phyloP scores from a whole-genome alignment of 2,797 vertebrate genomes.

The Tamandua tetradactyla region DNA sequence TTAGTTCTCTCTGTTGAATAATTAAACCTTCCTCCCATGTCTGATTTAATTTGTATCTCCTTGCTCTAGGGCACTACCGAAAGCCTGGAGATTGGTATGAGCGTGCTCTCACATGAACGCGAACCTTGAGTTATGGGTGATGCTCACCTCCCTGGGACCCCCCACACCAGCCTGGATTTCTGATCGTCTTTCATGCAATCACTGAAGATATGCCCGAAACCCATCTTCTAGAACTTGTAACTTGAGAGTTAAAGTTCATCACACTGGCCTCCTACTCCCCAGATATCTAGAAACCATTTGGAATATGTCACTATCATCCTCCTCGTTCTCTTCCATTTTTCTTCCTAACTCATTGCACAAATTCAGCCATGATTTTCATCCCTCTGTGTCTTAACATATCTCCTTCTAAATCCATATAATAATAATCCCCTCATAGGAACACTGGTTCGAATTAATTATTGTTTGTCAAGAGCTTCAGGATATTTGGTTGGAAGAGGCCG shows the following conservation, averaged over 20 bases:
- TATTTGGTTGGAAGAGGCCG: neutral
- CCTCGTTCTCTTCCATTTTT: neutral
- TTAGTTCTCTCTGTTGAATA: neutral
- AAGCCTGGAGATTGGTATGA: neutral
- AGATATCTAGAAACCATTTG: neutral
- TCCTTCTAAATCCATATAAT: conserved; percentile 1
- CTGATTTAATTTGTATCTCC: neutral
- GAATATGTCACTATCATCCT: neutral
- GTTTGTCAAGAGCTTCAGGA: conserved; percentile 22
- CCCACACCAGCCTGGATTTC: neutral
- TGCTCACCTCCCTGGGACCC: neutral
- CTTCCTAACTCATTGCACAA: neutral
- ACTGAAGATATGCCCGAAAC: neutral
- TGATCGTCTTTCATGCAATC: neutral
- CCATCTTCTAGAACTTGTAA: neutral
- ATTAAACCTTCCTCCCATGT: neutral
- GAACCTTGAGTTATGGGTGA: neutral
- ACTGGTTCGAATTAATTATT: conserved; percentile 39
- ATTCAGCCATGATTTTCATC: conserved; percentile 28
- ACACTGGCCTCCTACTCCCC: neutral
- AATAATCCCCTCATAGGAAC: neutral
- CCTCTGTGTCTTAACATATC: neutral
- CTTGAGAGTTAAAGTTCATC: neutral
- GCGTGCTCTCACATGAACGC: neutral
- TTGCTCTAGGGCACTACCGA: neutral